A percentile compares a stretch with the other conserved stretches of the same genome.
phyloP scores from a whole-genome alignment of 2,113 vertebrate species.

The Rutilus rutilus region DNA sequence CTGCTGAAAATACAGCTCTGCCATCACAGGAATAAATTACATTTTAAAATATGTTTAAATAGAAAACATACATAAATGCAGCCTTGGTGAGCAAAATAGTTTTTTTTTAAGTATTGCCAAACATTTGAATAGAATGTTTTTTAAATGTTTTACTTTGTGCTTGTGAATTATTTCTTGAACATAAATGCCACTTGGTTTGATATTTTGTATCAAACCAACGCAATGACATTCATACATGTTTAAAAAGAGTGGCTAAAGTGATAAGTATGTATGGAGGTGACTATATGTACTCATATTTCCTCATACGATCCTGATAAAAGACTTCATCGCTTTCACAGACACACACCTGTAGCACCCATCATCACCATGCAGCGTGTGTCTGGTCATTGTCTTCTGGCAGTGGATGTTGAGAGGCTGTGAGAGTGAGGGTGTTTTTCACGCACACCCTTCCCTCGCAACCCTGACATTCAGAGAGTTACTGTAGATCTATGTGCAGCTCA shows the following conservation, averaged over 20 bases:
- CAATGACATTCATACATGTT: background rate
- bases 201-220: background rate
- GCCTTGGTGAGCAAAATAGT: background rate
- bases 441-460: slow-evolving; percentile 15
- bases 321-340: slow-evolving; percentile 23
- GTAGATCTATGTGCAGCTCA: background rate
- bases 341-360: slow-evolving; percentile 16
- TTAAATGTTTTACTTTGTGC: background rate
- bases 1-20: background rate
- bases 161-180: background rate
- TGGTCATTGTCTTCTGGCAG: slow-evolving; percentile 34
- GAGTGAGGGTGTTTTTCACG: slow-evolving; percentile 19
- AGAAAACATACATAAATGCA: background rate
- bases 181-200: background rate
- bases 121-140: background rate
- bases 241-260: background rate
- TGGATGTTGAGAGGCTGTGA: slow-evolving; percentile 7
- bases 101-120: too few species aligned
- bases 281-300: slow-evolving; percentile 8
- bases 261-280: background rate
- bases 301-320: background rate
- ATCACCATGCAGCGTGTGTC: background rate
- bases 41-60: background rate
- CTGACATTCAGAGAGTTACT: background rate
- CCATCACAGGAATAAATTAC: background rate